phyloP scores from a whole-genome alignment of 2,888 invertebrate species.

The Barypeithes pellucidus region DNA sequence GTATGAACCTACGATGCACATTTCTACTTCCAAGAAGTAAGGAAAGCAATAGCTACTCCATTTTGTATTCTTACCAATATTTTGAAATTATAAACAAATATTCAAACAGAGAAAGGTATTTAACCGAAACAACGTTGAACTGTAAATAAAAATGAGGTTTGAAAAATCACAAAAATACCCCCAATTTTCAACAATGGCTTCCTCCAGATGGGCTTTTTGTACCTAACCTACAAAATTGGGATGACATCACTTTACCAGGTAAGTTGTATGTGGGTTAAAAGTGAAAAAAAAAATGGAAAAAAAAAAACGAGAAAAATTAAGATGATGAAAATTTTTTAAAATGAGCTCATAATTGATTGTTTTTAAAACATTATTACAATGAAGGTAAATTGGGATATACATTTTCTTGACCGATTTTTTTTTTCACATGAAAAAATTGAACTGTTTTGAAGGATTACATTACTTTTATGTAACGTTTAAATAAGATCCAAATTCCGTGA shows the following conservation, averaged over 20 bases:
- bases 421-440: not conserved
- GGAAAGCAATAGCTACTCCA: no score
- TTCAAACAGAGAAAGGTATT: no score
- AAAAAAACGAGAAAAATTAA: not conserved
- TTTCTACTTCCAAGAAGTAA: no score
- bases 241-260: slow-evolving; percentile 31
- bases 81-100: no score
- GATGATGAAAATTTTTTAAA: slow-evolving; percentile 7
- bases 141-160: no score
- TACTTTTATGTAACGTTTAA: no score
- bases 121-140: no score
- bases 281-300: slow-evolving; percentile 21
- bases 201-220: slow-evolving; percentile 29
- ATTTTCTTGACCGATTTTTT: slow-evolving; percentile 4
- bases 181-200: slow-evolving; percentile 24
- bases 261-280: slow-evolving; percentile 21
- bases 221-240: slow-evolving; percentile 40
- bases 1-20: no score
- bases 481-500: no score
- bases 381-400: not conserved
- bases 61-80: no score
- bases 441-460: not conserved
- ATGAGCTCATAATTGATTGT: slow-evolving; percentile 4
- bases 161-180: slow-evolving; percentile 12
- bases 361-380: slow-evolving; percentile 11